Evolutionary conservation across 1,140 invertebrate genomes (phyloP).

Genomic region (Pristionchus pacificus): DNA sequence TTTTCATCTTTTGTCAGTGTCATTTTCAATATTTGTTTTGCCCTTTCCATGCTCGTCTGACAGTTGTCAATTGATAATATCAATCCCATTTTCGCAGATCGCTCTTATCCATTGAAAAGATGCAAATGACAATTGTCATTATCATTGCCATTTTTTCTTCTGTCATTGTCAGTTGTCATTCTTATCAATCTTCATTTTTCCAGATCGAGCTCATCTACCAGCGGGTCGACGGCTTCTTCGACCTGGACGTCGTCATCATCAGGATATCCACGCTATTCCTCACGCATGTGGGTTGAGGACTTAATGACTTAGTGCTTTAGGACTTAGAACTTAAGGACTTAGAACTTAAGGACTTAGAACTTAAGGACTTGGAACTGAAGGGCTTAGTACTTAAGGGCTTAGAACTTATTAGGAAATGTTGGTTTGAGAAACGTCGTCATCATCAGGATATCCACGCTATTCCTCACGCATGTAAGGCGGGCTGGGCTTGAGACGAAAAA

Average conservation of each 20-base stretch:
- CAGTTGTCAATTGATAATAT: too few species aligned
- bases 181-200: too few species aligned
- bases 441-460: constrained; percentile 17
- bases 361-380: not conserved
- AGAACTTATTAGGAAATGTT: too few species aligned
- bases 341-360: not conserved
- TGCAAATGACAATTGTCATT: too few species aligned
- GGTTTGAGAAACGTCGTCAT: constrained; percentile 23
- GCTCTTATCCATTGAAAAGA: too few species aligned
- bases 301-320: constrained; percentile 2
- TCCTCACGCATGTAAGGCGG: constrained; percentile 12
- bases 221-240: constrained; percentile 28
- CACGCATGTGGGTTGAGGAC: constrained; percentile 5
- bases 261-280: constrained; percentile 14
- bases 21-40: not conserved
- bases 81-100: too few species aligned
- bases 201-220: constrained; percentile 24
- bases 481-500: too few species aligned
- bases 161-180: too few species aligned
- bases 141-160: too few species aligned
- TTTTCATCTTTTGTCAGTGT: not conserved
- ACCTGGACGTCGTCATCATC: constrained; percentile 15
- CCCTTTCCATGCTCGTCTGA: not conserved
- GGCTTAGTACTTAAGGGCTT: too few species aligned
- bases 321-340: not conserved